Conservation (phyloP, 2,888 invertebrate species). For the Pristionchus exspectatus region DNA sequence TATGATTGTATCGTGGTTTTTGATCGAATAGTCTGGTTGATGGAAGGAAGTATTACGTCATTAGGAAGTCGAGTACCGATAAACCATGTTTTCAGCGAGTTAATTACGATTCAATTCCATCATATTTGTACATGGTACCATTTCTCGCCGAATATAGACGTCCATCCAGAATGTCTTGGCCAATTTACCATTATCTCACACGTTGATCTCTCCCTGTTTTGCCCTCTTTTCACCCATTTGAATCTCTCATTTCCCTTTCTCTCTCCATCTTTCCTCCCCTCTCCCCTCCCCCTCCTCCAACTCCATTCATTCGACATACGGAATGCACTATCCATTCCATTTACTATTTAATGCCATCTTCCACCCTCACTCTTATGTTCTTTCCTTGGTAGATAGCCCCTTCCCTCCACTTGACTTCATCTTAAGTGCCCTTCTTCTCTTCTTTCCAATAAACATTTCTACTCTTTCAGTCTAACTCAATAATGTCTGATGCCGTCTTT, state of each 20-base stretch:
- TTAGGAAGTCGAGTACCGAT: neutral
- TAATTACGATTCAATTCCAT: neutral
- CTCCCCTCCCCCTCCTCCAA: neutral
- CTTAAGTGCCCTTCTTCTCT: neutral
- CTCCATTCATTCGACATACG: slow-evolving; percentile 34
- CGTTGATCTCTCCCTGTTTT: slow-evolving; percentile 23
- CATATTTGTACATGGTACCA: neutral
- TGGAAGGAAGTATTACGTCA: neutral
- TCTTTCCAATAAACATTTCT: neutral
- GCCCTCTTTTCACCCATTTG: neutral
- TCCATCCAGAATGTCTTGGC: neutral
- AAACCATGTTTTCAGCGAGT: slow-evolving; percentile 4
- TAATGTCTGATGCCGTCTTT: slow-evolving; percentile 9
- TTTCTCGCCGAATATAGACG: slow-evolving; percentile 30
- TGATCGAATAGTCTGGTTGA: neutral
- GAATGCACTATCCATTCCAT: slow-evolving; percentile 19
- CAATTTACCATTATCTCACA: neutral
- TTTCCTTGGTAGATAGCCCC: neutral
- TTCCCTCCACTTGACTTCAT: neutral
- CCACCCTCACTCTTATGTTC: neutral
- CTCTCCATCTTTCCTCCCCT: neutral
- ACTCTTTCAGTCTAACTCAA: neutral
- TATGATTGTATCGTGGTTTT: slow-evolving; percentile 7
- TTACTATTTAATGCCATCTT: neutral
- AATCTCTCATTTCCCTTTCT: slow-evolving; percentile 28